These are phyloP conservation scores for Serripes groenlandicus DNA, from an alignment of 2,888 invertebrate species.

Conservation along the genomic window DNA sequence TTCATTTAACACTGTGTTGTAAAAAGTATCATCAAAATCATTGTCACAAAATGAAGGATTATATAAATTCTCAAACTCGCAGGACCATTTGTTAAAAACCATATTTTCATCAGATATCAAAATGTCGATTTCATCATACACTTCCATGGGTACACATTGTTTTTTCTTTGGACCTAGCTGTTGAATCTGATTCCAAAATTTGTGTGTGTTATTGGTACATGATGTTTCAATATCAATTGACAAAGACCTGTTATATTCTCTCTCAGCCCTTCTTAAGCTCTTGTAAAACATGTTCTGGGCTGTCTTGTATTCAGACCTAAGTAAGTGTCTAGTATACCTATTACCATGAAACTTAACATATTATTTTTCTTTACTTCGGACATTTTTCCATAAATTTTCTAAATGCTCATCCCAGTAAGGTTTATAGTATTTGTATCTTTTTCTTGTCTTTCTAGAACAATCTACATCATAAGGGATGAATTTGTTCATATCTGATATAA, in stretches of 20 bases:
- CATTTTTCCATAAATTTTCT: constrained; percentile 29
- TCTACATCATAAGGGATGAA: too few relatives aligned
- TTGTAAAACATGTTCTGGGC: too few relatives aligned
- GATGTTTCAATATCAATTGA: constrained; percentile 35
- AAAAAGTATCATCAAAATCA: constrained; percentile 22
- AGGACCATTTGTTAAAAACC: constrained; percentile 35
- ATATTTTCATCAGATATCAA: neutral
- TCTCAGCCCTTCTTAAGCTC: constrained; percentile 24
- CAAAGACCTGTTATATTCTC: constrained; percentile 15
- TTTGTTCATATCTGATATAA: too few relatives aligned
- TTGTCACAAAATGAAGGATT: constrained; percentile 12
- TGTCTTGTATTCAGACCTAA: too few relatives aligned
- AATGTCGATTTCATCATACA: constrained; percentile 16
- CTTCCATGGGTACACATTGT: constrained; percentile 29
- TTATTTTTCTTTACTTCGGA: constrained; percentile 8
- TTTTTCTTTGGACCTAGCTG: constrained; percentile 39
- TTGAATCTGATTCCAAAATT: constrained; percentile 50
- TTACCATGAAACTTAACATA: too few relatives aligned
- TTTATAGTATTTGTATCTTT: constrained; percentile 28
- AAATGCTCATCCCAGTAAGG: constrained; percentile 44
- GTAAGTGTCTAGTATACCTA: too few relatives aligned
- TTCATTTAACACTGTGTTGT: constrained; percentile 21
- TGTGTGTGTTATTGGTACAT: constrained; percentile 33
- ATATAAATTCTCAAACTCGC: constrained; percentile 43
- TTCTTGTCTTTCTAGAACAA: constrained; percentile 5